Base-by-base conservation (phyloP, 2,888 invertebrate genomes). In the Cataglyphis rosenhaueri region DNA sequence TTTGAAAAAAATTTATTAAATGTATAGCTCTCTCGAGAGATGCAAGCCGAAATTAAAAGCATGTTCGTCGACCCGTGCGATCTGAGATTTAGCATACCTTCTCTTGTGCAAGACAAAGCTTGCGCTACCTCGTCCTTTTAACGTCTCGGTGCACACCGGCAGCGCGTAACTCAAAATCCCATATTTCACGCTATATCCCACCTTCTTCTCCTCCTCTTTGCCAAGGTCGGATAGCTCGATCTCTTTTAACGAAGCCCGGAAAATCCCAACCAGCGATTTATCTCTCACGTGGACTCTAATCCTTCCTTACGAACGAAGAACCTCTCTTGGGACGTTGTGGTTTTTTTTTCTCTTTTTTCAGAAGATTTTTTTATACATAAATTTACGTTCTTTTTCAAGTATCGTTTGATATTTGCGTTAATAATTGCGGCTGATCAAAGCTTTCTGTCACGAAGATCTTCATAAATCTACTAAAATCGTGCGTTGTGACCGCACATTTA, bases 261-360 rank as follows among this genome's bases (percentile, higher is more conserved):
- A 84, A 85, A 84, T 85, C 73, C 73, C 57, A 68, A 82, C 71
- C 78, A 74, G 75, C 78, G 85, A 85, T 85, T 84, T 82, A 84
- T 85, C 84, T 85, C 78, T 59, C 59, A 64, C 59, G 62, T 73
- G 78, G 82, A 85, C 85, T 74, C 85, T 85, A 85, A 85, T 85
- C 85, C 85, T 61, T 78, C 57, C 82, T 78, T 74, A 76, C 64
- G 73, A 48, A 66, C 65, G 68, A 75, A 61, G 71, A 83, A 64
- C 12, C 61, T 64, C 64, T 75, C 78, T 57, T 38, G 79, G 35
- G 71, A 25, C 44, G 59, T 59, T 70, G 29, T 75, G 44, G 52
- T 18, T 52, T 41, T 59, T 9, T 52, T 57, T 52, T 59, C 25
- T 55, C 29, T 21, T n/a, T 68, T 25, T 38, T 29, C 25, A 35